phyloP scores from a whole-genome alignment of 2,797 vertebrate genomes.

The Craterocephalus amniculus region DNA sequence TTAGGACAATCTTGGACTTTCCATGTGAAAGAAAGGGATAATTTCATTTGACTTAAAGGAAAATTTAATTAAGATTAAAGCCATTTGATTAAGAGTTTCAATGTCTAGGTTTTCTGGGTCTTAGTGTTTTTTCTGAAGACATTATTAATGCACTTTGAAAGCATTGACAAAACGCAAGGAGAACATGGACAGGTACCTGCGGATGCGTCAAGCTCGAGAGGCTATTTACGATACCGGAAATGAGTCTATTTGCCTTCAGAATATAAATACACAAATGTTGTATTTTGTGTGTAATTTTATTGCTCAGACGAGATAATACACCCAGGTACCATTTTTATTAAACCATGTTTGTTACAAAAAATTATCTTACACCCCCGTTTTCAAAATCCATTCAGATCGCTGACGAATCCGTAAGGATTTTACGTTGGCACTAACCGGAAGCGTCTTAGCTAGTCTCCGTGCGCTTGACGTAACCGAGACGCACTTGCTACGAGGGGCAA shows the following conservation, averaged over 20 bases:
- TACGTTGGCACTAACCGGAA: slow-evolving; percentile 58
- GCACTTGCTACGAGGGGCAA: slow-evolving; percentile 8
- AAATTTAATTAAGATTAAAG: not conserved
- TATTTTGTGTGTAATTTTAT: too few species aligned
- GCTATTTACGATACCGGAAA: slow-evolving; percentile 1
- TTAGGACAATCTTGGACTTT: too few species aligned
- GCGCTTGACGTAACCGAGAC: not conserved
- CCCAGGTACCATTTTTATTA: not conserved
- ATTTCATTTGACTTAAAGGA: not conserved
- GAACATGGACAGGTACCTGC: not conserved
- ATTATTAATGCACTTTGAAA: not conserved
- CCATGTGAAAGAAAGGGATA: not conserved
- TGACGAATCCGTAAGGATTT: not conserved
- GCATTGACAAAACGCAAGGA: slow-evolving; percentile 3
- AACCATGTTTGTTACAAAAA: too few species aligned
- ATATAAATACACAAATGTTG: slow-evolving; percentile 41
- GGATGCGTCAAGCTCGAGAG: not conserved
- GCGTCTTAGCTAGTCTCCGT: accelerated
- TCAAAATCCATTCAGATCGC: too few species aligned
- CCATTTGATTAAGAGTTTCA: slow-evolving; percentile 1
- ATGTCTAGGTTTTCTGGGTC: accelerated
- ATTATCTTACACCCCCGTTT: too few species aligned
- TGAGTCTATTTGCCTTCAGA: slow-evolving; percentile 17
- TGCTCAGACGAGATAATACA: not conserved
- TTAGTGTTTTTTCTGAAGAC: not conserved